Base-by-base conservation (phyloP, 1,140 invertebrate species). In the Scaptodrosophila lebanonensis region DNA sequence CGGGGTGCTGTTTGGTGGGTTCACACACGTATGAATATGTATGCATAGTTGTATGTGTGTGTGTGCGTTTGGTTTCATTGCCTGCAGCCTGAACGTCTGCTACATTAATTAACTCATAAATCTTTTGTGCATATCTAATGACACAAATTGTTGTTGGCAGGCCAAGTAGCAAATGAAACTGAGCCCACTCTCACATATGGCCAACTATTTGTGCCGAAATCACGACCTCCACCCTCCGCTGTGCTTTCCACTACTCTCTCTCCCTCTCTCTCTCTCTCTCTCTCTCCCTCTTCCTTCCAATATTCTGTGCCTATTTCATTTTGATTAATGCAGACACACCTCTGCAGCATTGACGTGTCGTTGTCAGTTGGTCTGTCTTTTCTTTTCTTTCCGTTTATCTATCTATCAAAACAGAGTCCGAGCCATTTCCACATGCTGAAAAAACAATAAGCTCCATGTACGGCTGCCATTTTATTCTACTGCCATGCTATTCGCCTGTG, bases 21-120 rank as follows among this genome's bases (percentile, higher is more conserved):
- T n/a, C n/a, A n/a, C n/a, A n/a, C n/a, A n/a, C n/a, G n/a, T n/a
- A n/a, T n/a, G n/a, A n/a, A n/a, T n/a, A n/a, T n/a, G n/a, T n/a
- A n/a, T n/a, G n/a, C n/a, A n/a, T n/a, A n/a, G n/a, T 25, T 25
- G 3, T 25, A 8, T 25, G 22, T 25, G 8, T 25, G 3, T 25
- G 22, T 25, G 22, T 25, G 22, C 18, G 43, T 56, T 20, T 12
- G 8, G 3, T 25, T 25, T 25, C 3, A 4, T 25, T 25, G 3
- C 8, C 22, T 25, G 3, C 22, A 25, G 8, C 3, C 52, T 36
- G 39, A 32, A 57, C 18, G 30, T 33, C 51, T 54, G 61, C 54
- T 54, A 77, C 59, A 77, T 77, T 77, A 77, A 77, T 77, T 77
- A 77, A 68, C 72, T 77, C 73, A 77, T 77, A 77, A 77, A 79